Percentiles rank a stretch among this genome's conserved stretches.
Conservation (phyloP, 1,140 invertebrate genomes). For the Philopotamus ludificatus region DNA sequence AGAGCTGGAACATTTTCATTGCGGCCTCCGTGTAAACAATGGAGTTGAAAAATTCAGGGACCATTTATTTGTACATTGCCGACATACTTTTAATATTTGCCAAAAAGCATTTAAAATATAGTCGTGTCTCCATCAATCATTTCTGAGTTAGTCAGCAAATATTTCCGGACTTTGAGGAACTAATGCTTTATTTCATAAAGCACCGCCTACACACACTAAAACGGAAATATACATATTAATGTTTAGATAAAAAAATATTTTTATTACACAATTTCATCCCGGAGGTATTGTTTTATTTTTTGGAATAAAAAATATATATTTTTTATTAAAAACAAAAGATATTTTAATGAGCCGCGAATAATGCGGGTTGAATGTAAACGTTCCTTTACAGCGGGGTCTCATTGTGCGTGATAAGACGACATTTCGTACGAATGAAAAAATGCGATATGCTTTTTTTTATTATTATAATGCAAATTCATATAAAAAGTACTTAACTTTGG, state of each 20-base stretch:
- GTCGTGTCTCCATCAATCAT: slow-evolving; percentile 25
- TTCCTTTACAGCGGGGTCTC: background rate
- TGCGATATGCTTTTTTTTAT: slow-evolving; percentile 24
- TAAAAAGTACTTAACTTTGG: slow-evolving; percentile 20
- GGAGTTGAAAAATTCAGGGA: background rate
- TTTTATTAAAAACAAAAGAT: background rate
- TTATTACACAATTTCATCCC: too few relatives aligned
- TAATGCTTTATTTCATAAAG: too few relatives aligned
- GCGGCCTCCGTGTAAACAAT: slow-evolving; percentile 3
- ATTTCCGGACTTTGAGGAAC: background rate
- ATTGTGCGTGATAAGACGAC: slow-evolving; percentile 25
- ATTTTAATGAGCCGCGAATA: background rate
- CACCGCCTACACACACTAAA: too few relatives aligned
- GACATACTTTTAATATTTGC: slow-evolving; percentile 24
- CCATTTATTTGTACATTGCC: slow-evolving; percentile 20
- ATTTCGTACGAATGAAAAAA: slow-evolving; percentile 26
- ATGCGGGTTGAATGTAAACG: background rate
- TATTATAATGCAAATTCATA: slow-evolving; percentile 29
- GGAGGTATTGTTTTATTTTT: too few relatives aligned
- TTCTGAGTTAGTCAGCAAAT: slow-evolving; percentile 20
- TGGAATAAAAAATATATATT: background rate
- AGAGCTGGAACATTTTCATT: too few relatives aligned
- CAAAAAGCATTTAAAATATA: slow-evolving; percentile 23
- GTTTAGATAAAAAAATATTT: too few relatives aligned
- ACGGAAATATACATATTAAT: too few relatives aligned